Evolutionary conservation across 2,888 invertebrate species (phyloP).

Genomic region (Lasius platythorax): DNA sequence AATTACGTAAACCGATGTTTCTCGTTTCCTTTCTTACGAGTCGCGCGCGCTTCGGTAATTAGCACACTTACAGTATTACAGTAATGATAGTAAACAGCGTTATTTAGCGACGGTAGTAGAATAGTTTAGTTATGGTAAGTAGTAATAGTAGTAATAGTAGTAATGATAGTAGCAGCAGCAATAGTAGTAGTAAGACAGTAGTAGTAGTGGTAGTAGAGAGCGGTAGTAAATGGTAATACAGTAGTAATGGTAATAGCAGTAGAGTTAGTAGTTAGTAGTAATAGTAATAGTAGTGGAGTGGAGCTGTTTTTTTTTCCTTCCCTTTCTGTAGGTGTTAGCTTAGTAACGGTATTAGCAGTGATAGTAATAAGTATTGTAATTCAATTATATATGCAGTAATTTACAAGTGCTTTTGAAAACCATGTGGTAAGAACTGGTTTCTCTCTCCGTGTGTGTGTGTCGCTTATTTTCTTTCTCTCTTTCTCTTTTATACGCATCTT

Average conservation of each 20-base stretch:
- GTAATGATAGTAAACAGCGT: constrained; percentile 60
- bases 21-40: constrained; percentile 34
- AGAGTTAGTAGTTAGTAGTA: constrained; percentile 56
- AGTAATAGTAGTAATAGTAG: constrained; percentile 61
- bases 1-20: constrained; percentile 35
- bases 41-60: constrained; percentile 41
- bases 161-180: constrained; percentile 56
- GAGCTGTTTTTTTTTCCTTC: constrained; percentile 30
- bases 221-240: constrained; percentile 47
- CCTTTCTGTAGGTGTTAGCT: constrained; percentile 53
- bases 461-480: neutral
- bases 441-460: neutral
- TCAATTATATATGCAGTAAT: constrained; percentile 62
- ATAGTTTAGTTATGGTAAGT: constrained; percentile 55
- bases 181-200: constrained; percentile 55
- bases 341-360: constrained; percentile 64
- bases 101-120: constrained; percentile 61
- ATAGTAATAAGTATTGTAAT: constrained; percentile 54
- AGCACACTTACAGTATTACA: constrained; percentile 52
- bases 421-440: constrained; percentile 13
- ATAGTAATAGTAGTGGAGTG: constrained; percentile 58
- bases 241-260: constrained; percentile 49
- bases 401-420: constrained; percentile 67
- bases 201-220: constrained; percentile 61
- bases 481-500: constrained; percentile 17